Base-by-base conservation (phyloP, 2,888 invertebrate species). In the Ochlodes sylvanus region DNA sequence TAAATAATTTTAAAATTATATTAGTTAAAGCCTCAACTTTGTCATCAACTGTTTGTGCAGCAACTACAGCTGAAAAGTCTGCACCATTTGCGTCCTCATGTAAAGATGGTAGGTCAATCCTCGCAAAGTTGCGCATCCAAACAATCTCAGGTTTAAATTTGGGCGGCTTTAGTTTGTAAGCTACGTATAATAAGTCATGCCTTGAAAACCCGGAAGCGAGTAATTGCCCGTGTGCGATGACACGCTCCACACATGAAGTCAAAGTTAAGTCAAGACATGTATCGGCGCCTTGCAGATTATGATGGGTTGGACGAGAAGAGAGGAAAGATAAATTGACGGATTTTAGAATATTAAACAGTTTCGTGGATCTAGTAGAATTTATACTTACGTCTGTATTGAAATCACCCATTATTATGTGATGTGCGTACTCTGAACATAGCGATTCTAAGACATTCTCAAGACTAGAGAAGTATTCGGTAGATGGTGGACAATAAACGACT, bases 1-100 rank as follows among this genome's bases (percentile, higher is more conserved):
- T 42, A 42, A 17, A 44, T 1, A 42, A n/a, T 2, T 21, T 9
- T 4, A 58, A n/a, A 19, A 58, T 44, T 9, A 6, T 17, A 7
- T 27, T 44, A 58, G 42, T 58, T 6, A 58, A 42, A 58, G 21
- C n/a, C 14, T n/a, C 21, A 27, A 44, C 32, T 47, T 60, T 60
- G 6, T 60, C 60, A 47, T 47, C 47, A 1, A 60, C 5, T 0
- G 47, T 10, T 0, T 15, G 9, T 9, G 50, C 50, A 2, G 17
- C 7, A 6, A 17, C 10, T 19, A 50, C 50, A 0, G 50, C 4
- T 1, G 50, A 7, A 17, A 50, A 50, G 4, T 50, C 19, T 1
- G 7, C 9, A 7, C 10, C 0, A 0, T 6, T 1, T 19, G 50
- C 50, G 9, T 50, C 50, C 1, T 2, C 17, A 7, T 50, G 15